Evolutionary conservation across 2,113 vertebrate species (phyloP).

Genomic region (Atlantisia rogersi): DNA sequence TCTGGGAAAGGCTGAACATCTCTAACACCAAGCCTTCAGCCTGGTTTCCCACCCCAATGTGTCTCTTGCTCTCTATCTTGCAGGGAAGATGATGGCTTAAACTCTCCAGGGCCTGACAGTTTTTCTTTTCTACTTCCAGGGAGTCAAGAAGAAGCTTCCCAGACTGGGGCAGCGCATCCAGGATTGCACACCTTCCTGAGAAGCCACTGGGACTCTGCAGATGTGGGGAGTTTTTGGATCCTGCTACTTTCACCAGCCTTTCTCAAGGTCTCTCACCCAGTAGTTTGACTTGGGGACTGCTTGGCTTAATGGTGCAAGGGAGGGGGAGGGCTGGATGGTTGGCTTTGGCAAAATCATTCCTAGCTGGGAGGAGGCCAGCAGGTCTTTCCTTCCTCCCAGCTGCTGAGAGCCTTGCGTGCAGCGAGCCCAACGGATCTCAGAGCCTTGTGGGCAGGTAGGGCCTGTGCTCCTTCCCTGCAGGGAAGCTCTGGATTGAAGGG

Average conservation of each 20-base stretch:
- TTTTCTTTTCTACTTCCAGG: neutral
- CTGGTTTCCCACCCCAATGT: neutral
- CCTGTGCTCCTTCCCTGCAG: neutral
- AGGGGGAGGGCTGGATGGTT: neutral
- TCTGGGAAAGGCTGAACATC: neutral
- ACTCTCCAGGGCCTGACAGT: neutral
- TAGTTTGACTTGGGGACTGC: neutral
- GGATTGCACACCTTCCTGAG: neutral
- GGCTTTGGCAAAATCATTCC: neutral
- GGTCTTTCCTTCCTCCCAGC: neutral
- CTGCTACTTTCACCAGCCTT: neutral
- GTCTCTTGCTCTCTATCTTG: neutral
- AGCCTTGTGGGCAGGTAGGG: neutral
- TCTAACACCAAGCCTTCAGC: neutral
- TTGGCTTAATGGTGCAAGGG: neutral
- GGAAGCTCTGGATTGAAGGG: neutral
- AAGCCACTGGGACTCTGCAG: neutral
- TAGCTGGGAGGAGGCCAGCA: neutral
- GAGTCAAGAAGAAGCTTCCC: neutral
- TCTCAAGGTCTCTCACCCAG: neutral
- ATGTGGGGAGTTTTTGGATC: neutral
- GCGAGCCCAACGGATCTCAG: neutral
- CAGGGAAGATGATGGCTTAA: neutral
- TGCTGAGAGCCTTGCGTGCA: neutral
- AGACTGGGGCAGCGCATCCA: accelerated